phyloP scores from a whole-genome alignment of 2,888 invertebrate species.

The Psylliodes chrysocephalus region DNA sequence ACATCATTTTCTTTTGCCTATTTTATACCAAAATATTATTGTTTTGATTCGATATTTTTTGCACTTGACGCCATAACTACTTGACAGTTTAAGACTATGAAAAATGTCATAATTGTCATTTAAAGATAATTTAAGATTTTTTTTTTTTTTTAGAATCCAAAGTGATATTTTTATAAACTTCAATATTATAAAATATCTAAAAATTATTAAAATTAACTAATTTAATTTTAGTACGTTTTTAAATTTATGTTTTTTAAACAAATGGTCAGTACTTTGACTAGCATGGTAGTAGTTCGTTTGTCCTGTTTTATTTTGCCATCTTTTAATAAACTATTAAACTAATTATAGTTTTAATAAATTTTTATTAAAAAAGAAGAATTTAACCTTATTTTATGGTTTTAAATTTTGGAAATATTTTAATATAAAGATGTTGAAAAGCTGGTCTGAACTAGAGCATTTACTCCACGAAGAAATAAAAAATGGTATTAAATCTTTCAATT shows the following conservation, averaged over 20 bases:
- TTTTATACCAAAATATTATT: conserved; percentile 36
- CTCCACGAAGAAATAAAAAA: conserved; percentile 63
- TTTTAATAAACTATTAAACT: too few relatives aligned
- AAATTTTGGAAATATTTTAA: too few relatives aligned
- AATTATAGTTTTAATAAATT: too few relatives aligned
- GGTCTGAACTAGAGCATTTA: conserved; percentile 64
- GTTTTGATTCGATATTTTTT: conserved; percentile 42
- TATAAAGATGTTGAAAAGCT: conserved; percentile 59
- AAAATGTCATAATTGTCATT: conserved; percentile 6
- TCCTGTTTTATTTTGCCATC: too few relatives aligned
- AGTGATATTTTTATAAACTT: too few relatives aligned
- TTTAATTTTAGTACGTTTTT: too few relatives aligned
- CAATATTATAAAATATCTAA: too few relatives aligned
- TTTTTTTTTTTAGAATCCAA: too few relatives aligned
- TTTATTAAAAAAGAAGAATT: background rate
- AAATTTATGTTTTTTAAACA: too few relatives aligned
- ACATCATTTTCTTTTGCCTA: conserved; percentile 32
- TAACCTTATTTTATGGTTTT: background rate
- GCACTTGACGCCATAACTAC: conserved; percentile 41
- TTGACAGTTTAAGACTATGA: conserved; percentile 37
- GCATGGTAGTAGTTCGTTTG: background rate
- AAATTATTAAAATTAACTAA: too few relatives aligned
- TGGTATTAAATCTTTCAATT: conserved; percentile 67
- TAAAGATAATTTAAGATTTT: background rate
- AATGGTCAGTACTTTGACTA: background rate